Percentiles rank a stretch among this genome's conserved stretches.
phyloP scores from a whole-genome alignment of 2,888 invertebrate species.

The Drosophila cracens region DNA sequence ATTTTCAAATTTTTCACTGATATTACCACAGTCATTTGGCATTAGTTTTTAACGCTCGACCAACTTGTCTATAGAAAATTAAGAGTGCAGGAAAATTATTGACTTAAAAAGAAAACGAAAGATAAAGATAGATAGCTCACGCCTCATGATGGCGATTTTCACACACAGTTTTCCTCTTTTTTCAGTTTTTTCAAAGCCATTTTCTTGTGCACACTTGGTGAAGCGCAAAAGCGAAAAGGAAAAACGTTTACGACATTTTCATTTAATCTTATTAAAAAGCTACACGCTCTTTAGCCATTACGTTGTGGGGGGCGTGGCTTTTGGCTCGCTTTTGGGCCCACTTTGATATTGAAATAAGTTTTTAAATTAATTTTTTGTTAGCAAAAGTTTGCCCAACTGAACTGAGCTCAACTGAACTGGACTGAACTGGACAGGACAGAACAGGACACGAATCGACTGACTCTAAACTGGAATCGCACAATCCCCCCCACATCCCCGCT shows the following conservation, averaged over 20 bases:
- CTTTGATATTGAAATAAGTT: conserved; percentile 79
- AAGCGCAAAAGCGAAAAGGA: conserved; percentile 26
- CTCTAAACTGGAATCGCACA: conserved; percentile 5
- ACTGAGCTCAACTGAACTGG: conserved; percentile 46
- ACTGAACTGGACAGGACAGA: conserved; percentile 26
- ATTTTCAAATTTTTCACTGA: too few relatives aligned
- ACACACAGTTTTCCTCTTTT: conserved; percentile 30
- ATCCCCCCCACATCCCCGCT: background rate
- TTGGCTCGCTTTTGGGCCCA: conserved; percentile 45
- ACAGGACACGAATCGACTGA: conserved; percentile 4
- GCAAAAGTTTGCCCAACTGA: conserved; percentile 63
- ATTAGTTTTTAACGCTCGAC: background rate
- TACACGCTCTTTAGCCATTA: conserved; percentile 60
- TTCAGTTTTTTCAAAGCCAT: background rate
- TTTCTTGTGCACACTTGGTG: conserved; percentile 13
- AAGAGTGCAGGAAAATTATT: conserved; percentile 2
- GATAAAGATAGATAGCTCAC: conserved; percentile 17
- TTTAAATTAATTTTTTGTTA: conserved; percentile 78
- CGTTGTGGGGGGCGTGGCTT: conserved; percentile 13
- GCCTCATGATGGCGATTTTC: conserved; percentile 40
- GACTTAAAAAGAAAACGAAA: background rate
- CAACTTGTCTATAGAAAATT: background rate
- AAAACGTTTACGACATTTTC: conserved; percentile 78
- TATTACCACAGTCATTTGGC: conserved; percentile 1
- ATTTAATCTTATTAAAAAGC: conserved; percentile 81